Base-by-base conservation (phyloP, 2,888 invertebrate species). In the Pocota personata region DNA sequence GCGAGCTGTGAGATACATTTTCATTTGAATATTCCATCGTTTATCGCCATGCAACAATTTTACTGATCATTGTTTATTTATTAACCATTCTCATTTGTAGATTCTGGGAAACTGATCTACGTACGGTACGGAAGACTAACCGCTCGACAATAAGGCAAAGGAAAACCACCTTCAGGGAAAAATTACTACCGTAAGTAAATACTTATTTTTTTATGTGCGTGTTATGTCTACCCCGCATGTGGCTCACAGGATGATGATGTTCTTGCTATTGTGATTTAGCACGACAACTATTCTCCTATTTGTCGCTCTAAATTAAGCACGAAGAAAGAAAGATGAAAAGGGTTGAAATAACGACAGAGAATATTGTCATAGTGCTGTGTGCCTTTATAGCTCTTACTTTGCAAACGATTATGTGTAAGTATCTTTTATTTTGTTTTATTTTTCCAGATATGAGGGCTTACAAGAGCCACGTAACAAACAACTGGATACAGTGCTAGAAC, bases 41-140 rank as follows among this genome's bases (percentile, higher is more conserved):
- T 8, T 32, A 16, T 4, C n/a, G 24, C 14, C 7, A 27, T 60
- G n/a, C n/a, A 27, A 32, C 46, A 48, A 46, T 66, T 50, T 66
- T 37, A n/a, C 7, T 50, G 37, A 67, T 40, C 19, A 48, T 60
- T 58, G 48, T 72, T 19, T 43, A 55, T 72, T 19, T 43, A 55
- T 72, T 60, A 50, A 60, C 27, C 8, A 30, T 24, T 30, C 57
- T 30, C 10, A 21, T 58, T 87, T 87, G n/a, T 83, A 93, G 92
- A 40, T 96, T 96, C 92, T 97, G 97, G 96, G 95, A 96, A 90
- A 95, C 95, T 88, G 97, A 97, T 91, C 94, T 97, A 69, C 95
- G 94, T 72, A 94, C 95, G n/a, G 96, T 95, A 0, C 93, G 97
- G 27, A 95, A 95, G 88, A 94, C 94, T 19, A 96, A 96, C 90